Base-by-base conservation (phyloP, 2,888 invertebrate genomes). In the Dicyrtoma fusca region DNA sequence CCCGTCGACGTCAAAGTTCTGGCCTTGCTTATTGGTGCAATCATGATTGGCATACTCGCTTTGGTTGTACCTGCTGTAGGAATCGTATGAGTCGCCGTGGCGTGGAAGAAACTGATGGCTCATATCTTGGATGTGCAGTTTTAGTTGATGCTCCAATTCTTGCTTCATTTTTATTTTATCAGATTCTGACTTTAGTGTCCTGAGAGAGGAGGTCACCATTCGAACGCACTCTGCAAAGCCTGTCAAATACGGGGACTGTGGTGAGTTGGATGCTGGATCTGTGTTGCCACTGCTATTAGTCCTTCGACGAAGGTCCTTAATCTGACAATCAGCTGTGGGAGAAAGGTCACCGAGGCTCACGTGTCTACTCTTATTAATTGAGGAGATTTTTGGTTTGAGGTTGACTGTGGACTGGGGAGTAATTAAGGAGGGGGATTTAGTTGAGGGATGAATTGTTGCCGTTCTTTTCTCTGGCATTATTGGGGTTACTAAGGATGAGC, bases 171-270 rank as follows among this genome's bases (percentile, higher is more conserved):
- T 34, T 5, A 34, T 34, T 34, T 34, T 34, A 34, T 34, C 34
- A 59, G 68, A 55, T 13, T 55, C 71, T n/a, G 47, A 34, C 57
- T 71, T 71, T 3, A 57, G 19, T 23, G 59, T 69, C 23, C 47
- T 21, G 0, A 79, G 55, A 5, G 77, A 76, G 42, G 71, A 62
- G 17, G 69, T 66, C 42, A 77, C 77, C 61, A 78, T 66, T 42
- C 76, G 74, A 34, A 79, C 73, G 62, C 77, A 77, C 63, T 79
- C 77, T 17, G 72, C 71, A 64, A 78, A 78, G 26, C 77, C 77
- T 44, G 70, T 73, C 66, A 77, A 68, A 14, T 51, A 53, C 11
- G 49, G 66, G 1, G 66, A 65, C 8, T 47, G 5, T 6, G 65
- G 2, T 14, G 25, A 26, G 17, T 51, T 19, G 21, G 19, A 8